Evolutionary conservation across 1,140 invertebrate genomes (phyloP).

Genomic region (Aplysia californica): DNA sequence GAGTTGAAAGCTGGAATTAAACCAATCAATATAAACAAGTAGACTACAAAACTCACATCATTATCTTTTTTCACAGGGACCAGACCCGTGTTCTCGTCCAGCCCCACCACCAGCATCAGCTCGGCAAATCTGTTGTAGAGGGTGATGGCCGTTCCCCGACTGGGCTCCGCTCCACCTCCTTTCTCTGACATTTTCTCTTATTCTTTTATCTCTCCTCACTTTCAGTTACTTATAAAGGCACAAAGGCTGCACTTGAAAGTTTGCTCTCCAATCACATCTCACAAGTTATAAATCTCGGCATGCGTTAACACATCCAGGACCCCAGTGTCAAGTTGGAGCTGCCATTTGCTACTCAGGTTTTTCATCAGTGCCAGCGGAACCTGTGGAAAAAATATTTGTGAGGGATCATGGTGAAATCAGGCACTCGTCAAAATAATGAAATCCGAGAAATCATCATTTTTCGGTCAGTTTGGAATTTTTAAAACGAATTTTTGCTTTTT

Average conservation of each 20-base stretch:
- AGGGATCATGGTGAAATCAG: no score
- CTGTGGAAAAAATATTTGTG: no score
- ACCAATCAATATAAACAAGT: slow-evolving; percentile 12
- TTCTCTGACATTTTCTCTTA: background rate
- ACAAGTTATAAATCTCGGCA: background rate
- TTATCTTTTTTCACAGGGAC: slow-evolving; percentile 29
- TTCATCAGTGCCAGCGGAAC: no score
- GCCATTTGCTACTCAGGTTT: no score
- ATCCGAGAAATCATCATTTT: no score
- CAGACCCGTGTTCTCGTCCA: slow-evolving; percentile 50
- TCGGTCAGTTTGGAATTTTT: no score
- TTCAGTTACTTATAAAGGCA: background rate
- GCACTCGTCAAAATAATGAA: no score
- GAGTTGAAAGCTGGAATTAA: background rate
- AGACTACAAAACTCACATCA: slow-evolving; percentile 21
- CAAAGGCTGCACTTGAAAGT: background rate
- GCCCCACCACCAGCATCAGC: slow-evolving; percentile 48
- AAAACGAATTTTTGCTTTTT: no score
- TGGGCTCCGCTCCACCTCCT: background rate
- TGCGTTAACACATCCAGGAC: background rate
- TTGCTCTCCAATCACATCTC: background rate
- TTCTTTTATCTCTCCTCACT: background rate
- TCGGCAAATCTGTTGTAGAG: slow-evolving; percentile 52
- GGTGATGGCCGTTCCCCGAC: background rate
- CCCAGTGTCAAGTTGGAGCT: no score